Evolutionary conservation across 2,888 invertebrate genomes (phyloP).

Genomic region (Pardosa pseudoannulata): DNA sequence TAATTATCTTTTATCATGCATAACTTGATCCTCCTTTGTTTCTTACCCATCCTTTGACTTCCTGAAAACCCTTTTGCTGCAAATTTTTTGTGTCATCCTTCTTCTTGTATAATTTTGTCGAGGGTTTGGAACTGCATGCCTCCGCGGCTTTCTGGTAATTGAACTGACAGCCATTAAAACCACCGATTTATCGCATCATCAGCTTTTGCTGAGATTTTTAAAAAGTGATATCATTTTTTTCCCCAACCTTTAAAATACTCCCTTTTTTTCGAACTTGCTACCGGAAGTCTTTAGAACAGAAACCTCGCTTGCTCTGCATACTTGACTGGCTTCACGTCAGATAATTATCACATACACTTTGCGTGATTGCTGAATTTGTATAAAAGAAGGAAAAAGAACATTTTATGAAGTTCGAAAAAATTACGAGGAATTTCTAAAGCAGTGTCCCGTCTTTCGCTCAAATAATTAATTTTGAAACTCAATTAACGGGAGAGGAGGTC

Average conservation of each 20-base stretch:
- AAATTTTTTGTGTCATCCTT: too few relatives aligned
- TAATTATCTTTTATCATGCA: too few relatives aligned
- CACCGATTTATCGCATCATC: constrained; percentile 27
- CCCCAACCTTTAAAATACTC: not conserved
- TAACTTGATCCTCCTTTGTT: too few relatives aligned
- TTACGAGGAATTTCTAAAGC: not conserved
- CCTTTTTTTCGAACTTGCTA: not conserved
- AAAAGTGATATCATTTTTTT: constrained; percentile 21
- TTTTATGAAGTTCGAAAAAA: not conserved
- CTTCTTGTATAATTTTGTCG: not conserved
- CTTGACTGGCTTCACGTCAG: constrained; percentile 32
- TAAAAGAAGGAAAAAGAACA: not conserved
- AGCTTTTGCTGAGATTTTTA: not conserved
- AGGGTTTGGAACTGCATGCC: not conserved
- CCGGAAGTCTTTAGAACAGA: not conserved
- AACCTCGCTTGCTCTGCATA: constrained; percentile 7
- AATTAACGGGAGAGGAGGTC: constrained; percentile 29
- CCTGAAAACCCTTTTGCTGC: too few relatives aligned
- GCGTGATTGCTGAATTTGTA: not conserved
- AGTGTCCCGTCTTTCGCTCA: not conserved
- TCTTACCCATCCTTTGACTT: too few relatives aligned
- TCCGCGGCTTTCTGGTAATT: constrained; percentile 14
- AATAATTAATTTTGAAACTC: constrained; percentile 44
- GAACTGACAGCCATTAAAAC: constrained; percentile 31
- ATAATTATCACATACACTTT: constrained; percentile 43